phyloP scores from a whole-genome alignment of 92 coral and sea anemone species.

The Porites evermanni region DNA sequence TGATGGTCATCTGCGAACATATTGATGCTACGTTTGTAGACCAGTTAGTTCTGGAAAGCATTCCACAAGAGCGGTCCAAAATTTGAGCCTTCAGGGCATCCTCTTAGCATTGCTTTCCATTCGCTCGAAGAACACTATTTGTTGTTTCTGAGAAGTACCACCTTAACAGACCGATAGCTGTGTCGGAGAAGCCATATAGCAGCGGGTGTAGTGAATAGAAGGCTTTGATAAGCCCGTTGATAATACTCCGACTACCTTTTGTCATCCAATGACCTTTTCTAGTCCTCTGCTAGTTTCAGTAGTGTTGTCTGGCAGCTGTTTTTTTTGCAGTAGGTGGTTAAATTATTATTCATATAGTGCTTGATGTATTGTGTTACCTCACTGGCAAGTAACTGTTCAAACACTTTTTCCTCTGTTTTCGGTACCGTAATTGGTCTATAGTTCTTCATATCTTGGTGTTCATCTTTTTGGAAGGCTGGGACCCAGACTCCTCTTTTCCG shows the following conservation, averaged over 20 bases:
- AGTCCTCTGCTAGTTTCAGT: slow-evolving; percentile 13
- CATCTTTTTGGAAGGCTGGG: neutral
- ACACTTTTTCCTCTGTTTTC: slow-evolving; percentile 4
- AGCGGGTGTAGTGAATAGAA: neutral
- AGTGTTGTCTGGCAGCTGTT: slow-evolving; percentile 23
- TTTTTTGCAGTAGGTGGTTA: slow-evolving; percentile 19
- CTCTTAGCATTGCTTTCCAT: neutral
- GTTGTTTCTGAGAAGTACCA: neutral
- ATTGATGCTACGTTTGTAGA: slow-evolving; percentile 1
- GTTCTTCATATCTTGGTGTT: neutral
- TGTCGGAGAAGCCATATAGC: neutral
- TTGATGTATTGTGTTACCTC: slow-evolving; percentile 4
- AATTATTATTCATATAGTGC: slow-evolving; percentile 2
- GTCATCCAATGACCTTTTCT: slow-evolving; percentile 14
- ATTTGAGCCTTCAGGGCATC: neutral
- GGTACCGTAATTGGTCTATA: neutral
- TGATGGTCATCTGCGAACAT: slow-evolving; percentile 33
- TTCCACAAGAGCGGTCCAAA: neutral
- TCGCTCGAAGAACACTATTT: neutral
- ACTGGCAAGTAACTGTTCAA: neutral
- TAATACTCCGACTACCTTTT: slow-evolving; percentile 19
- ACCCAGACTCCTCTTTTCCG: slow-evolving; percentile 4
- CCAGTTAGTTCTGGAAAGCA: slow-evolving; percentile 16
- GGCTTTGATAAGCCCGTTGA: slow-evolving; percentile 13
- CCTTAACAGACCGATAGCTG: neutral